These are phyloP conservation scores for Coregonus ussuriensis DNA, from an alignment of 2,797 vertebrate species.

Conservation along the genomic window DNA sequence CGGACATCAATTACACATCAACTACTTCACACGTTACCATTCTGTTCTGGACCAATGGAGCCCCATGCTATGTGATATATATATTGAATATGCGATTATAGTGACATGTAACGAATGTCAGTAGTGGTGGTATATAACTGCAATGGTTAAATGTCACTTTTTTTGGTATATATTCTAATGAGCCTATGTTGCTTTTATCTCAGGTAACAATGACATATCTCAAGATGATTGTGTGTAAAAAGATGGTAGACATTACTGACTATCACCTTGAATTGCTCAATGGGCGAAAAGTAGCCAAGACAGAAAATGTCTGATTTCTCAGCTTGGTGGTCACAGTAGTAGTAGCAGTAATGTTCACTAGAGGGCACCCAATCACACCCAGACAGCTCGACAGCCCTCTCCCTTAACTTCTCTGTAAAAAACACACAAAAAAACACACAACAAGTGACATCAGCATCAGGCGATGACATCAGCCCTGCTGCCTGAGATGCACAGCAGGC, in stretches of 20 bases:
- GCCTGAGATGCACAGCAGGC: constrained; percentile 9
- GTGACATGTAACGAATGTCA: background rate
- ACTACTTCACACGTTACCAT: constrained; percentile 1
- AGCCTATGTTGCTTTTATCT: background rate
- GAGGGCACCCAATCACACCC: constrained; percentile 64
- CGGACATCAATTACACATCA: background rate
- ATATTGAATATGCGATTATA: background rate
- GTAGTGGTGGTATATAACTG: background rate
- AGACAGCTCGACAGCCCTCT: constrained; percentile 49
- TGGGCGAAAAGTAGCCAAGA: constrained; percentile 30
- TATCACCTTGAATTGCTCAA: constrained; percentile 61
- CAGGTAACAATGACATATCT: background rate
- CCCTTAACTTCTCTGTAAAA: constrained; percentile 49
- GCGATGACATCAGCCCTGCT: constrained; percentile 58
- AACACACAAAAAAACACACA: constrained; percentile 10
- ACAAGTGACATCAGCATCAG: constrained; percentile 58
- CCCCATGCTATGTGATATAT: background rate
- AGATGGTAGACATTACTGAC: background rate
- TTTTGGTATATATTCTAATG: background rate
- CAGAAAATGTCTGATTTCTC: constrained; percentile 36
- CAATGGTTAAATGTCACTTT: too few relatives aligned
- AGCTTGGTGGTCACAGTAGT: constrained; percentile 36
- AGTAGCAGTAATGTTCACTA: constrained; percentile 52
- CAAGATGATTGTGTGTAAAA: background rate
- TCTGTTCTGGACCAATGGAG: background rate